Percentiles rank a stretch among this genome's conserved stretches.
These are phyloP conservation scores for Chalcis sispes DNA, from an alignment of 2,888 invertebrate species.

Conservation along the genomic window DNA sequence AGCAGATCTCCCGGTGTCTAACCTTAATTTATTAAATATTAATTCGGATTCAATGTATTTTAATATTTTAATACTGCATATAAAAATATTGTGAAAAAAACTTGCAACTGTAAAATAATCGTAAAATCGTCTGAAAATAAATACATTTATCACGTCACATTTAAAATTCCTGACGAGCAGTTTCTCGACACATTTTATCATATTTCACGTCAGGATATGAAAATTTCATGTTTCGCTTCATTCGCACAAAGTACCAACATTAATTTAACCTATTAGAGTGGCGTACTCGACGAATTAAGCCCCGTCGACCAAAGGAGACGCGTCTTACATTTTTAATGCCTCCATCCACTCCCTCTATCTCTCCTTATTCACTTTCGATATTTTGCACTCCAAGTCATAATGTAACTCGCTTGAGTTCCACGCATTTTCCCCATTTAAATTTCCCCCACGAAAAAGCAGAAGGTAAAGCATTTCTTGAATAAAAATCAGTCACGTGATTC, in stretches of 20 bases:
- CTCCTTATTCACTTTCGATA: constrained; percentile 10
- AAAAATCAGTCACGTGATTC: too few relatives aligned
- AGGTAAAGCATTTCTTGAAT: too few relatives aligned
- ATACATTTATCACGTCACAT: background rate
- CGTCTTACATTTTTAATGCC: constrained; percentile 13
- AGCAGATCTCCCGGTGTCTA: too few relatives aligned
- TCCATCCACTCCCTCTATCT: too few relatives aligned
- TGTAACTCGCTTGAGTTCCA: too few relatives aligned
- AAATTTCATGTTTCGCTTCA: constrained; percentile 36
- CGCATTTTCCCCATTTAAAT: background rate
- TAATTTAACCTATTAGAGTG: constrained; percentile 23
- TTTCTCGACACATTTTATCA: constrained; percentile 30
- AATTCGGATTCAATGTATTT: too few relatives aligned
- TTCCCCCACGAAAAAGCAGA: too few relatives aligned
- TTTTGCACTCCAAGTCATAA: background rate
- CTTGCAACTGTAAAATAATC: background rate
- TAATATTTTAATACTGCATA: too few relatives aligned
- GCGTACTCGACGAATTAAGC: constrained; percentile 14
- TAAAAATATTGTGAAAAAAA: too few relatives aligned
- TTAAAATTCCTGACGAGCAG: constrained; percentile 25
- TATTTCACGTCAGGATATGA: constrained; percentile 27
- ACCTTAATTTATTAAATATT: too few relatives aligned
- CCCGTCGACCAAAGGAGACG: background rate
- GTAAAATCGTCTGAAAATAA: background rate
- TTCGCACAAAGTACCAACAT: constrained; percentile 24